phyloP scores from a whole-genome alignment of 2,888 invertebrate genomes.

The Temnothorax unifasciatus region DNA sequence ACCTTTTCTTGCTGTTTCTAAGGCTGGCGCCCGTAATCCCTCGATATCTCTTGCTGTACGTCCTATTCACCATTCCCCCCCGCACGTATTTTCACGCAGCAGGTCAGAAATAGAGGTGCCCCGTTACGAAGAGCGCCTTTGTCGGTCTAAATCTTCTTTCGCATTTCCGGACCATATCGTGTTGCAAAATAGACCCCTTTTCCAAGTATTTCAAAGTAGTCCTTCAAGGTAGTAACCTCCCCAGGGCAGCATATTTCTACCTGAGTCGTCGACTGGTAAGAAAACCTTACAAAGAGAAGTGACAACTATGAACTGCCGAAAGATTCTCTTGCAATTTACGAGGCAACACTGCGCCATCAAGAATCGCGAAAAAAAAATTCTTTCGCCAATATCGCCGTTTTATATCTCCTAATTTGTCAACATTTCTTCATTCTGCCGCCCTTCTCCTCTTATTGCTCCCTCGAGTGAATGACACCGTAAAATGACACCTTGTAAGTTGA shows the following conservation, averaged over 20 bases:
- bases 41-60: background rate
- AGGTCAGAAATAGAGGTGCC: background rate
- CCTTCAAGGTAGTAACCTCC: conserved; percentile 14
- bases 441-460: background rate
- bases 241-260: conserved; percentile 40
- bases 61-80: background rate
- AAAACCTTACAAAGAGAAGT: conserved; percentile 8
- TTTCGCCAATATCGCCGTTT: conserved; percentile 4
- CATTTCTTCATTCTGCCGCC: background rate
- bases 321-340: conserved; percentile 65
- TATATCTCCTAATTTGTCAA: background rate
- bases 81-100: background rate
- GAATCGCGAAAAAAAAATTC: conserved; percentile 33
- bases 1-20: no score
- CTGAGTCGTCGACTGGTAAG: conserved; percentile 32
- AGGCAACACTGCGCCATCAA: conserved; percentile 56
- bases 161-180: conserved; percentile 56
- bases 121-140: conserved; percentile 45
- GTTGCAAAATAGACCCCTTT: conserved; percentile 70
- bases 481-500: background rate
- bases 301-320: conserved; percentile 56
- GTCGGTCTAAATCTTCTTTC: conserved; percentile 48
- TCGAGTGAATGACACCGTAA: background rate
- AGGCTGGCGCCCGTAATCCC: background rate
- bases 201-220: conserved; percentile 57